These are phyloP conservation scores for Netelia virgata DNA, from an alignment of 2,888 invertebrate genomes.

Conservation along the genomic window DNA sequence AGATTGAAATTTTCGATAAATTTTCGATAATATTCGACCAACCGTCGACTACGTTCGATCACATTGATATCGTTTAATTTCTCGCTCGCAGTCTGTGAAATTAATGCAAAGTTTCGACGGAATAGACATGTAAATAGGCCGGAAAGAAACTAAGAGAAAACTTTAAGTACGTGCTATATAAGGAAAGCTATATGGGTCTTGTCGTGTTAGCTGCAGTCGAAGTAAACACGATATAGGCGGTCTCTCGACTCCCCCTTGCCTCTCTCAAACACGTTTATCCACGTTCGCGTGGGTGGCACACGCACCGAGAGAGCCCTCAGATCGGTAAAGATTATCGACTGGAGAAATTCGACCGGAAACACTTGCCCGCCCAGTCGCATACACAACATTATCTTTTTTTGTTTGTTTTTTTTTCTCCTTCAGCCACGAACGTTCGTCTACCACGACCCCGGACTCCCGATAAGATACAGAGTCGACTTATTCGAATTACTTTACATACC, in stretches of 20 bases:
- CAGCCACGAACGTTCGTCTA: not conserved
- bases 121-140: not conserved
- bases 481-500: conserved; percentile 22
- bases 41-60: no score
- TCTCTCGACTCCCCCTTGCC: conserved; percentile 31
- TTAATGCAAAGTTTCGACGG: not conserved
- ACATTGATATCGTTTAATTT: not conserved
- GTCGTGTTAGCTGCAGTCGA: conserved; percentile 32
- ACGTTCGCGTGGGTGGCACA: conserved; percentile 62
- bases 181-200: conserved; percentile 27
- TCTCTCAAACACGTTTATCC: conserved; percentile 51
- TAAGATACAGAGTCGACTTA: conserved; percentile 54
- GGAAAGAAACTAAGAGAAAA: not conserved
- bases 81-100: not conserved
- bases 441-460: conserved; percentile 21
- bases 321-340: conserved; percentile 56
- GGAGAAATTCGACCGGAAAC: conserved; percentile 57
- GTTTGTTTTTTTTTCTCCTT: not conserved
- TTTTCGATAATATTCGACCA: no score
- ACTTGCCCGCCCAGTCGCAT: conserved; percentile 38
- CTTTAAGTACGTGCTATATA: conserved; percentile 16
- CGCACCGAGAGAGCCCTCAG: conserved; percentile 43
- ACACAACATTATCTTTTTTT: conserved; percentile 47
- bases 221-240: conserved; percentile 43
- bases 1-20: not conserved